Conservation (phyloP, 2,113 vertebrate genomes). For the Pomatostomus ruficeps region DNA sequence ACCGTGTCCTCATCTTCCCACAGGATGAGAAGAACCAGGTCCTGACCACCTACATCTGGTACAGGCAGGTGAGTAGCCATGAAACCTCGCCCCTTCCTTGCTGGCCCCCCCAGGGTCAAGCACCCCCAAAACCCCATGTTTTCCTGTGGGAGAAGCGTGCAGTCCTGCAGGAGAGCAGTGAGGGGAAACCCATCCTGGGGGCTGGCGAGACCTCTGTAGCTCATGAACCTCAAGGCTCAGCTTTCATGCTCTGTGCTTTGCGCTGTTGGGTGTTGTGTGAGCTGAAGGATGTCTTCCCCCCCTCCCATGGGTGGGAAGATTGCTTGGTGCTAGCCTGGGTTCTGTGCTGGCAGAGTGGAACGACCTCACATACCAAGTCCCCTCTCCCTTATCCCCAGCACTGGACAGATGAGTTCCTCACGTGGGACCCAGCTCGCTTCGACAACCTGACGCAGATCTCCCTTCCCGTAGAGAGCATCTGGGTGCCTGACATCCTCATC, state of each 20-base stretch:
- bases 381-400: slow-evolving; percentile 65
- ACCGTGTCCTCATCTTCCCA: not conserved
- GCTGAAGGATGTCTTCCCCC: not conserved
- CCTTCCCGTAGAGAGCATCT: slow-evolving; percentile 84
- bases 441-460: slow-evolving; percentile 90
- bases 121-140: not conserved
- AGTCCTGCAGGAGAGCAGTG: not conserved
- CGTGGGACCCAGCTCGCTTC: slow-evolving; percentile 86
- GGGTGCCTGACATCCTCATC: slow-evolving; percentile 97
- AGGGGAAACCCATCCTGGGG: not conserved
- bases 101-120: not conserved
- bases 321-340: not conserved
- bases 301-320: fast-evolving
- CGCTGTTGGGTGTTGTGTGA: fast-evolving
- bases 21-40: slow-evolving; percentile 99
- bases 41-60: slow-evolving; percentile 96
- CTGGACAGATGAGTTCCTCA: slow-evolving; percentile 92
- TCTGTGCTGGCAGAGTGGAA: not conserved
- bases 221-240: fast-evolving
- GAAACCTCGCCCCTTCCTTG: fast-evolving
- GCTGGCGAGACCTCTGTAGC: not conserved
- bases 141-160: not conserved
- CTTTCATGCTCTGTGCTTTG: not conserved
- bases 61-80: slow-evolving; percentile 83
- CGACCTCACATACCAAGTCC: not conserved